A percentile compares a stretch with the other conserved stretches of the same genome.
Evolutionary conservation across 2,113 vertebrate species (phyloP).

Genomic region (Dicentrarchus labrax): DNA sequence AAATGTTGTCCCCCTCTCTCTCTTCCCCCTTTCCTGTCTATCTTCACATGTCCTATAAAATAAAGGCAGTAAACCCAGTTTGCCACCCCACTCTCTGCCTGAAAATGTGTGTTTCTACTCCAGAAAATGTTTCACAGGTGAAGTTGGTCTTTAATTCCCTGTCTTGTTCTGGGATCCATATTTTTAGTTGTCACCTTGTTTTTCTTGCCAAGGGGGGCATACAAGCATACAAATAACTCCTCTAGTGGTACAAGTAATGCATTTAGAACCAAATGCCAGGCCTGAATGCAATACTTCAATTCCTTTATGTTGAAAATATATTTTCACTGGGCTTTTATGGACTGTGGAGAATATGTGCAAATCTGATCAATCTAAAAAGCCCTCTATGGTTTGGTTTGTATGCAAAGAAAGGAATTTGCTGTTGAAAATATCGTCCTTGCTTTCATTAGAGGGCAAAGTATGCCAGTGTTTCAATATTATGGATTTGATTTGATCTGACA

Average conservation of each 20-base stretch:
- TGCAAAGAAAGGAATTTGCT: not conserved
- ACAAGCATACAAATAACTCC: slow-evolving; percentile 35
- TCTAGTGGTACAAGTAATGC: slow-evolving; percentile 5
- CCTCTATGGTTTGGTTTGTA: slow-evolving; percentile 16
- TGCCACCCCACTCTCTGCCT: not conserved
- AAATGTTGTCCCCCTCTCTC: too few species aligned
- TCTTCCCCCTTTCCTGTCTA: too few species aligned
- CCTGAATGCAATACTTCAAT: not conserved
- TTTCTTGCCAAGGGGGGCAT: not conserved
- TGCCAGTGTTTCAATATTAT: slow-evolving; percentile 8
- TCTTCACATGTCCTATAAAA: too few species aligned
- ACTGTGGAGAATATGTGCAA: not conserved
- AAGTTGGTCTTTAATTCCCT: not conserved
- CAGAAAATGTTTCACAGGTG: slow-evolving; percentile 12
- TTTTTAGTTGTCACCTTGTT: slow-evolving; percentile 24
- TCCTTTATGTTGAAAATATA: slow-evolving; percentile 11
- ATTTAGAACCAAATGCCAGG: slow-evolving; percentile 16
- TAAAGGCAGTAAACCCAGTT: not conserved
- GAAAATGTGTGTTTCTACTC: slow-evolving; percentile 11
- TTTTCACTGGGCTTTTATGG: not conserved
- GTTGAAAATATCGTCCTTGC: not conserved
- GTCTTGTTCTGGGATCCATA: slow-evolving; percentile 9
- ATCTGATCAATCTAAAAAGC: slow-evolving; percentile 13
- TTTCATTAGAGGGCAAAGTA: slow-evolving; percentile 9
- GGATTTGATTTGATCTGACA: slow-evolving; percentile 27